Conservation (phyloP, 1,140 invertebrate species). For the Drosophila mauritiana region DNA sequence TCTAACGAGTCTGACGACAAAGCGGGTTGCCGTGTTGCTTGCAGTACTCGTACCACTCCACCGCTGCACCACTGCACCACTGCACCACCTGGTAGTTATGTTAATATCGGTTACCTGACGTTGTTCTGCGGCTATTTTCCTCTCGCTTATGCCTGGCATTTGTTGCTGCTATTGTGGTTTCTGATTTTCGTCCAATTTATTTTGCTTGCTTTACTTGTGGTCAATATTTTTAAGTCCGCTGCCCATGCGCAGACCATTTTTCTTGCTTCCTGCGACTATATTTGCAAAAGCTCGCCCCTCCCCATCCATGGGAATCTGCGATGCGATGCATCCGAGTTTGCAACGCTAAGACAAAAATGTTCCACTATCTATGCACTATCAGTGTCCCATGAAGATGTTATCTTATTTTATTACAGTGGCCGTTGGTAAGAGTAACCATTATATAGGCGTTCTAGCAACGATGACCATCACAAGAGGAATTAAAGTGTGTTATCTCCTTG, state of each 20-base stretch:
- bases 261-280: constrained; percentile 43
- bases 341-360: constrained; percentile 33
- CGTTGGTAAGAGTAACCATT: constrained; percentile 25
- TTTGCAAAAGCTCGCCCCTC: constrained; percentile 16
- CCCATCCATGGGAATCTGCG: constrained; percentile 35
- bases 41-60: constrained; percentile 13
- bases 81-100: constrained; percentile 66
- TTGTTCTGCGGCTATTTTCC: constrained; percentile 37
- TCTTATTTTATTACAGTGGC: constrained; percentile 42
- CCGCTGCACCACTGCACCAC: constrained; percentile 11
- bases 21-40: constrained; percentile 56
- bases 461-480: constrained; percentile 4
- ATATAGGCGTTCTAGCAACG: constrained; percentile 25
- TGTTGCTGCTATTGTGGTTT: constrained; percentile 26
- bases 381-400: constrained; percentile 50
- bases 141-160: constrained; percentile 17
- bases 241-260: constrained; percentile 40
- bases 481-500: constrained; percentile 27
- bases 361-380: constrained; percentile 38
- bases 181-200: constrained; percentile 52
- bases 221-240: constrained; percentile 46
- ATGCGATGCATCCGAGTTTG: constrained; percentile 23
- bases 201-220: constrained; percentile 49
- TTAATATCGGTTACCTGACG: constrained; percentile 66
- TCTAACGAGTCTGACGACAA: constrained; percentile 75